phyloP scores from a whole-genome alignment of 2,797 vertebrate species.

The Tapera naevia region DNA sequence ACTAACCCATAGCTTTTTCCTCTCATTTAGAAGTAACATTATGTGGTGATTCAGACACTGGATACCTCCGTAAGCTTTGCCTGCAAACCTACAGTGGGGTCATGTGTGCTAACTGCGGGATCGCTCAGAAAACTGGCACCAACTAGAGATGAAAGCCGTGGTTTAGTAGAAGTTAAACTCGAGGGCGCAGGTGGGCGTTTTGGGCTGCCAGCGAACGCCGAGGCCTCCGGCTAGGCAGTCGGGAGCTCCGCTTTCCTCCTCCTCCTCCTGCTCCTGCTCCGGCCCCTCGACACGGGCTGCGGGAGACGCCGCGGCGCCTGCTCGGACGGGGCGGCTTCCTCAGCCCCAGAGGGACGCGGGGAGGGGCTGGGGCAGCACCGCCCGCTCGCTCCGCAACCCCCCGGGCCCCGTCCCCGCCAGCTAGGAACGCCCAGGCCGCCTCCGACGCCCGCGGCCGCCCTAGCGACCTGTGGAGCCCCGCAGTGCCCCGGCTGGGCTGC shows the following conservation, averaged over 20 bases:
- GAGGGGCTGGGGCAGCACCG: too few species aligned
- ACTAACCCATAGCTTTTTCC: background rate
- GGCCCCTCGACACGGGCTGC: background rate
- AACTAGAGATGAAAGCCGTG: background rate
- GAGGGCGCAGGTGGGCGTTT: background rate
- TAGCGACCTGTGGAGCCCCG: background rate
- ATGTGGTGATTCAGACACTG: background rate
- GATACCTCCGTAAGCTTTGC: background rate
- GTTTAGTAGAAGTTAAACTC: background rate
- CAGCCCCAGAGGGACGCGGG: too few species aligned
- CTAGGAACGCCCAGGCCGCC: background rate
- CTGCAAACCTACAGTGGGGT: accelerated
- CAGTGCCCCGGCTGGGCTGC: accelerated
- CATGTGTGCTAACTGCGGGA: accelerated
- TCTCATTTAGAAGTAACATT: background rate
- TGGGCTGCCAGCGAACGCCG: accelerated
- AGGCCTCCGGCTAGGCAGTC: background rate
- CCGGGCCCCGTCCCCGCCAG: background rate
- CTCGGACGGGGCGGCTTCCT: too few species aligned
- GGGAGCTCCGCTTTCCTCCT: background rate
- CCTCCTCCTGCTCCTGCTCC: too few species aligned
- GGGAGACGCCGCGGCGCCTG: background rate
- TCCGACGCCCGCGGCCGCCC: background rate
- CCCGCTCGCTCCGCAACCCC: too few species aligned
- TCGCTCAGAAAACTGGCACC: background rate